Evolutionary conservation across 1,140 invertebrate genomes (phyloP).

Genomic region (Aphelenchoides besseyi): DNA sequence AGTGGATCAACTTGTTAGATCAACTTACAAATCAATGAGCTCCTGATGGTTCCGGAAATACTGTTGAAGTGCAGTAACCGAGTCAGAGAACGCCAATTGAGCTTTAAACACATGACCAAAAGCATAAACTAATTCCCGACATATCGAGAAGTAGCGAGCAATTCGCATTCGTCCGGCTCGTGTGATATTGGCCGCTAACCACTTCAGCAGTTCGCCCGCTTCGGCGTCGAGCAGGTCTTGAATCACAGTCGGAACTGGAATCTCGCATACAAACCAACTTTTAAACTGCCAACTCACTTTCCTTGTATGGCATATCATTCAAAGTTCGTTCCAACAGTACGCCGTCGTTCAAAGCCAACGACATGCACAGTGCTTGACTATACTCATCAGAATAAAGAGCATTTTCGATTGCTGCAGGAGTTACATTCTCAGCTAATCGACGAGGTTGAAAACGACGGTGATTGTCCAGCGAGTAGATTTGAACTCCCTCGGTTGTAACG

Average conservation of each 20-base stretch:
- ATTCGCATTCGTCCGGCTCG: slow-evolving; percentile 5
- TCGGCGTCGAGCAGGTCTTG: not conserved
- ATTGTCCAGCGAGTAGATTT: slow-evolving; percentile 38
- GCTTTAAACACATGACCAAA: slow-evolving; percentile 18
- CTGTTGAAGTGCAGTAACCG: slow-evolving; percentile 17
- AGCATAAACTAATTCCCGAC: not conserved
- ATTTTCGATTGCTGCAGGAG: slow-evolving; percentile 25
- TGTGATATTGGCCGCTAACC: slow-evolving; percentile 1
- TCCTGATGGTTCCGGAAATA: slow-evolving; percentile 2
- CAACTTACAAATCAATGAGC: slow-evolving; percentile 3
- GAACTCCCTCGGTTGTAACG: slow-evolving; percentile 48
- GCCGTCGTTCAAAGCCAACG: slow-evolving; percentile 37
- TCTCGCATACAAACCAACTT: not conserved
- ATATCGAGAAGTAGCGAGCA: slow-evolving; percentile 3
- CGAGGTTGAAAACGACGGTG: slow-evolving; percentile 41
- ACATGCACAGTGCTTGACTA: slow-evolving; percentile 38
- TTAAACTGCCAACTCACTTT: slow-evolving; percentile 26
- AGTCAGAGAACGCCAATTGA: not conserved
- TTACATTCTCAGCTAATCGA: slow-evolving; percentile 28
- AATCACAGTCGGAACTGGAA: slow-evolving; percentile 7
- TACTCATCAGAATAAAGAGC: slow-evolving; percentile 31
- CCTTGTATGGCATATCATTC: slow-evolving; percentile 33
- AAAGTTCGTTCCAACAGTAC: slow-evolving; percentile 29
- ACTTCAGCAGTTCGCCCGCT: slow-evolving; percentile 11
- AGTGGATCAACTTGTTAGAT: not conserved